Conservation (phyloP, 1,140 invertebrate species). For the Hermetia illucens region DNA sequence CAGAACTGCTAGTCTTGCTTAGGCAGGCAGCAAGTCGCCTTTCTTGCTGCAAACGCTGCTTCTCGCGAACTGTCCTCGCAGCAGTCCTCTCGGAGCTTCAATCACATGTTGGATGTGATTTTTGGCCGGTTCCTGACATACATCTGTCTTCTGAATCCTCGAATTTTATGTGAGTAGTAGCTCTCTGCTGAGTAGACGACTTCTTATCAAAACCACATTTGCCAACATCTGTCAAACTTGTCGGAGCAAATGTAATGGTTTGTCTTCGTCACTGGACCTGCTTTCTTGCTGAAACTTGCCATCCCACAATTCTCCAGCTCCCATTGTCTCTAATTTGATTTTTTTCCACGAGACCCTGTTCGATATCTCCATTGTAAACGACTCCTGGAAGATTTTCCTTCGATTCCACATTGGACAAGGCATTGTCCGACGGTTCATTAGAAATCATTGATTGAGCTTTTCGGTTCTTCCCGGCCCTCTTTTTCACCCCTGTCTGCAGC, state of each 20-base stretch:
- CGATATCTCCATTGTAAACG: neutral
- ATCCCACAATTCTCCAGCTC: conserved; percentile 10
- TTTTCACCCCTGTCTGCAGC: conserved; percentile 6
- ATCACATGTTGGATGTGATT: conserved; percentile 9
- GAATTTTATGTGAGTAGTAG: conserved; percentile 12
- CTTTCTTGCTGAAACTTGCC: conserved; percentile 19
- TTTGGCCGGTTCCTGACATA: conserved; percentile 13
- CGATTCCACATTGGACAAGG: neutral
- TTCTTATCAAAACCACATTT: too few relatives aligned
- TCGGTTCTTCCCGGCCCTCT: neutral
- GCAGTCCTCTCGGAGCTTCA: conserved; percentile 11
- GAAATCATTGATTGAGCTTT: neutral
- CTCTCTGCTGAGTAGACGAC: too few relatives aligned
- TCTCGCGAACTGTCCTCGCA: conserved; percentile 17
- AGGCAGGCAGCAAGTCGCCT: conserved; percentile 21
- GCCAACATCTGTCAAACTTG: neutral
- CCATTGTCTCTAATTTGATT: conserved; percentile 9
- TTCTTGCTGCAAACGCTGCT: conserved; percentile 22
- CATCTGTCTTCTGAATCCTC: conserved; percentile 21
- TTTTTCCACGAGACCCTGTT: conserved; percentile 11
- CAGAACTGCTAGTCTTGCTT: conserved; percentile 21
- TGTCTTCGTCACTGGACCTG: conserved; percentile 36
- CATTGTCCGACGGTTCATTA: neutral
- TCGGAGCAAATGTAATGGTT: conserved; percentile 22
- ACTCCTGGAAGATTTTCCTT: neutral